A percentile compares a stretch with the other conserved stretches of the same genome.
phyloP scores from a whole-genome alignment of 2,113 vertebrate genomes.

The Albula goreensis region DNA sequence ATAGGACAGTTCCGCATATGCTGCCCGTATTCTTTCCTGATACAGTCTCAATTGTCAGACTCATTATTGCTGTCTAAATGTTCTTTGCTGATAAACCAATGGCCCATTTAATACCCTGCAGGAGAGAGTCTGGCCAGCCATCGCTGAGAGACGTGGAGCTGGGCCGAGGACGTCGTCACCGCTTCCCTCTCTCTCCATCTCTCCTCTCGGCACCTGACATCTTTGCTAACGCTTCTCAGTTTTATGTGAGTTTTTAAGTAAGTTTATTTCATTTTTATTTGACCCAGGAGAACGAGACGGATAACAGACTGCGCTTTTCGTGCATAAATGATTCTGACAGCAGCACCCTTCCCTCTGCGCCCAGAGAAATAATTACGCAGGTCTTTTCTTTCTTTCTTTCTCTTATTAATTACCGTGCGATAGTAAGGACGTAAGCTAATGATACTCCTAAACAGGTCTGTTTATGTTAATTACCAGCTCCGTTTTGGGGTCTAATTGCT shows the following conservation, averaged over 20 bases:
- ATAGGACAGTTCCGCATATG: too few species aligned
- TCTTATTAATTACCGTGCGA: conserved; percentile 40
- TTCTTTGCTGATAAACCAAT: too few species aligned
- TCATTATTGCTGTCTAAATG: too few species aligned
- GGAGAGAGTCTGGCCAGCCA: too few species aligned
- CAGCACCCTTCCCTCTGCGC: conserved; percentile 35
- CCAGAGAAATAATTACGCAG: conserved; percentile 36
- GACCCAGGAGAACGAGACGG: background rate
- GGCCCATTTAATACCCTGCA: too few species aligned
- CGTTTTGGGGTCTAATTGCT: conserved; percentile 36
- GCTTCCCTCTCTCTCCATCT: too few species aligned
- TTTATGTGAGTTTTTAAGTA: background rate
- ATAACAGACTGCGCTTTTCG: background rate
- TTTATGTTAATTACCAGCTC: conserved; percentile 34
- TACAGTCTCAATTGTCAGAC: too few species aligned
- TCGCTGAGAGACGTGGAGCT: too few species aligned
- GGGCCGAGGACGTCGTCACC: too few species aligned
- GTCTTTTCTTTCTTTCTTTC: conserved; percentile 33
- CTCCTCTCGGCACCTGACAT: background rate
- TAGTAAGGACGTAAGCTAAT: conserved; percentile 33
- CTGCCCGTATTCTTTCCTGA: too few species aligned
- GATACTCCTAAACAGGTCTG: conserved; percentile 31
- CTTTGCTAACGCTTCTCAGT: background rate
- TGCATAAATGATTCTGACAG: conserved; percentile 37
- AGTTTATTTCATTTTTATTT: background rate